A percentile compares a stretch with the other conserved stretches of the same genome.
Conservation (phyloP, 2,113 vertebrate genomes). For the Dunckerocampus dactyliophorus region DNA sequence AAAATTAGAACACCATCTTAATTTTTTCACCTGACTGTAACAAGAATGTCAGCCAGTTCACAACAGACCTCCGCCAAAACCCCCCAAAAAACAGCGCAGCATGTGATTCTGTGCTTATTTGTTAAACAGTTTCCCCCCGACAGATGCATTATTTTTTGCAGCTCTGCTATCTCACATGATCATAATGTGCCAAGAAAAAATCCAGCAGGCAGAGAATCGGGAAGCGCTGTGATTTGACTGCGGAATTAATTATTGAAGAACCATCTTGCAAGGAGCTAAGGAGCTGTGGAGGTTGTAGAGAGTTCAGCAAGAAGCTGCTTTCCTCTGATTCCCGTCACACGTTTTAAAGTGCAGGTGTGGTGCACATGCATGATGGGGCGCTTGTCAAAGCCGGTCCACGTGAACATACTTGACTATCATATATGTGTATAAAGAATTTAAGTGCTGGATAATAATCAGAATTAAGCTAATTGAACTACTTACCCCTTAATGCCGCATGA, state of each 20-base stretch:
- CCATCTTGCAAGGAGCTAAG: constrained; percentile 25
- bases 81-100: too few species aligned
- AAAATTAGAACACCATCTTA: too few species aligned
- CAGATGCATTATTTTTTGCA: constrained; percentile 10
- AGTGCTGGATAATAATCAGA: too few species aligned
- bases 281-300: constrained; percentile 53
- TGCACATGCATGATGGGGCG: constrained; percentile 16
- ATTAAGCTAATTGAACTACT: too few species aligned
- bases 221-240: constrained; percentile 43
- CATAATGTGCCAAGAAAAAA: constrained; percentile 33
- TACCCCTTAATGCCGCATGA: too few species aligned
- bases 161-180: constrained; percentile 14
- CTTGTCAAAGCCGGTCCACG: too few species aligned
- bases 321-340: constrained; percentile 45
- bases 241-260: constrained; percentile 69
- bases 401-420: too few species aligned
- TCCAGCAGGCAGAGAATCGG: constrained; percentile 45
- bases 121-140: background rate
- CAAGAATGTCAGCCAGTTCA: too few species aligned
- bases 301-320: constrained; percentile 63
- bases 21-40: too few species aligned
- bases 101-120: background rate
- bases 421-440: too few species aligned
- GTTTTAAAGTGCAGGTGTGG: constrained; percentile 29
- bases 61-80: too few species aligned